Conservation (phyloP, 2,797 vertebrate species). For the Aselliscus stoliczkanus region DNA sequence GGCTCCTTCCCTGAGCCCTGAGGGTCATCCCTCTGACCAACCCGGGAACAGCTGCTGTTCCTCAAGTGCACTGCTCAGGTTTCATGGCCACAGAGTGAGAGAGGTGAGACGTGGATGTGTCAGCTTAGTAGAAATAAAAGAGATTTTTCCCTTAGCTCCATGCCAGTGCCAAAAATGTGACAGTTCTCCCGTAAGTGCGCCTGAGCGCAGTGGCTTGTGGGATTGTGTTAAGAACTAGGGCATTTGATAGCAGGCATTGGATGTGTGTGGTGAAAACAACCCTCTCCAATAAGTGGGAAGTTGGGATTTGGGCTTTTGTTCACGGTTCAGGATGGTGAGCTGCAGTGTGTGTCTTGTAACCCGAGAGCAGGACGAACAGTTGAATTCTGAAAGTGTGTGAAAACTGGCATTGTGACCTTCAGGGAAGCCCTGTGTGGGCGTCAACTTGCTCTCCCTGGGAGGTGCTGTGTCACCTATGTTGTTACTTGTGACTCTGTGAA, state of each 20-base stretch:
- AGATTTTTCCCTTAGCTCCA: background rate
- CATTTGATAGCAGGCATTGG: background rate
- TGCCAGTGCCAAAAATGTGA: background rate
- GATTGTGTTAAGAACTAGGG: slow-evolving; percentile 1
- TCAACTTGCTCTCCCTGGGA: rapidly evolving
- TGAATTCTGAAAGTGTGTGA: background rate
- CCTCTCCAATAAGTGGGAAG: background rate
- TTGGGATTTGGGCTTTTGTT: slow-evolving; percentile 28
- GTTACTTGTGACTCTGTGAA: background rate
- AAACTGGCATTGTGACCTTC: background rate
- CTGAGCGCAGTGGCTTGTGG: background rate
- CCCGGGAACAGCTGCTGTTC: background rate
- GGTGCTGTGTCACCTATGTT: background rate
- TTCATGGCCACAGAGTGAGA: background rate
- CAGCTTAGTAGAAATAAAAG: background rate
- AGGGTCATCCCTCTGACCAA: background rate
- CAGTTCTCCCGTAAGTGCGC: background rate
- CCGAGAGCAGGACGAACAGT: background rate
- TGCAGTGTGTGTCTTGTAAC: background rate
- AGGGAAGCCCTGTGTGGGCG: background rate
- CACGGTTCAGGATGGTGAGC: background rate
- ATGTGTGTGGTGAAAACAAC: background rate
- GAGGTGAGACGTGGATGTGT: background rate
- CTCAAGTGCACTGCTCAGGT: background rate
- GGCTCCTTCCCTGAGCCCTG: too few species aligned